Percentiles rank a stretch among this genome's conserved stretches.
phyloP scores from a whole-genome alignment of 2,113 vertebrate genomes.

The Eupsittula cactorum region DNA sequence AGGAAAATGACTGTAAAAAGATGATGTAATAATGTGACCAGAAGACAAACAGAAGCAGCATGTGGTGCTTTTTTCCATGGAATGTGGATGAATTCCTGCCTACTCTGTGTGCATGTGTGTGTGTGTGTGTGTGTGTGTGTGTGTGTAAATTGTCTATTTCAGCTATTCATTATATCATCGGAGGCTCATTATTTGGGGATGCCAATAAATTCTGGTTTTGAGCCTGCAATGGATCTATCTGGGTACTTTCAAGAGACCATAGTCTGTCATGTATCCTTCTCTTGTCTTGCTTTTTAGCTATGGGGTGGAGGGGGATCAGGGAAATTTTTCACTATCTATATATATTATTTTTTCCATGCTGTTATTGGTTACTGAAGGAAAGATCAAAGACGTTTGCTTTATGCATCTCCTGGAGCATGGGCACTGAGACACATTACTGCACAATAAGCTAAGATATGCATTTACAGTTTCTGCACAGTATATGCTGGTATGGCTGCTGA shows the following conservation, averaged over 20 bases:
- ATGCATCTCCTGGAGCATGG: not conserved
- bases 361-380: not conserved
- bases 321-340: not conserved
- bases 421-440: not conserved
- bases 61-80: not conserved
- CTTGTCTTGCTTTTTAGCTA: not conserved
- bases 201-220: not conserved
- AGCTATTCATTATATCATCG: not conserved
- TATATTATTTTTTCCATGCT: not conserved
- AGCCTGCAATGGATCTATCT: not conserved
- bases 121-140: too few species aligned
- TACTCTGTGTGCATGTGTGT: not conserved
- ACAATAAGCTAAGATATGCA: not conserved
- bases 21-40: not conserved
- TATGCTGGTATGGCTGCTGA: not conserved
- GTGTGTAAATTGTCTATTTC: not conserved
- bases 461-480: not conserved
- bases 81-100: not conserved
- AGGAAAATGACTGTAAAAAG: not conserved
- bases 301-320: not conserved
- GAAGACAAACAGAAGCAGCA: not conserved
- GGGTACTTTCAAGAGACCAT: not conserved
- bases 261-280: not conserved
- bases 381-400: not conserved
- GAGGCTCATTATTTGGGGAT: not conserved